These are phyloP conservation scores for Dreissena polymorpha DNA, from an alignment of 1,140 invertebrate species.

Conservation along the genomic window DNA sequence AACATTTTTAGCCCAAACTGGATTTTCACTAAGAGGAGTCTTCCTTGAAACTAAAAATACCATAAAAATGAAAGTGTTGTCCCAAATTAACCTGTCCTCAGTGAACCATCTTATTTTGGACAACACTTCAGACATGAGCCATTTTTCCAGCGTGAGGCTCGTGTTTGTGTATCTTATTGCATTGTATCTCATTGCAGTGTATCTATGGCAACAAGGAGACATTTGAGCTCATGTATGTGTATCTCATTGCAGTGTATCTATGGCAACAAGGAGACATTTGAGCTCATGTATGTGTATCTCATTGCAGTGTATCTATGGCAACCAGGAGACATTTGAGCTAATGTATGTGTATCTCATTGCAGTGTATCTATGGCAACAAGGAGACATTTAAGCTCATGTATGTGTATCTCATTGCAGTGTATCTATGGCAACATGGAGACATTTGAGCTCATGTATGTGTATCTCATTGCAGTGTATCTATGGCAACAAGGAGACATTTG, in stretches of 20 bases:
- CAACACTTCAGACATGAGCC: too few relatives aligned
- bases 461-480: conserved; percentile 58
- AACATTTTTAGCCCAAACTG: too few relatives aligned
- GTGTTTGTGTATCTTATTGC: conserved; percentile 72
- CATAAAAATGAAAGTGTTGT: too few relatives aligned
- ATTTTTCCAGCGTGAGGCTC: too few relatives aligned
- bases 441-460: conserved; percentile 86
- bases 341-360: conserved; percentile 80
- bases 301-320: conserved; percentile 79
- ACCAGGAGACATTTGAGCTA: conserved; percentile 89
- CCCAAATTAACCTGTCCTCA: too few relatives aligned
- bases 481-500: conserved; percentile 88
- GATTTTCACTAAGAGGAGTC: too few relatives aligned
- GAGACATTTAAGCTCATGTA: conserved; percentile 91
- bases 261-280: conserved; percentile 88
- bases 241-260: conserved; percentile 58
- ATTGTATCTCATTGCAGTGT: conserved; percentile 9
- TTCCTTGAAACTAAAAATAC: too few relatives aligned
- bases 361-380: conserved; percentile 82
- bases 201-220: conserved; percentile 87
- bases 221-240: conserved; percentile 86
- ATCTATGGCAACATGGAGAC: conserved; percentile 87
- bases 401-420: conserved; percentile 9
- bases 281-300: conserved; percentile 83
- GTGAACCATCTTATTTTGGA: too few relatives aligned